These are phyloP conservation scores for Tenualosa thibaudeaui DNA, from an alignment of 2,797 vertebrate genomes.

Conservation along the genomic window DNA sequence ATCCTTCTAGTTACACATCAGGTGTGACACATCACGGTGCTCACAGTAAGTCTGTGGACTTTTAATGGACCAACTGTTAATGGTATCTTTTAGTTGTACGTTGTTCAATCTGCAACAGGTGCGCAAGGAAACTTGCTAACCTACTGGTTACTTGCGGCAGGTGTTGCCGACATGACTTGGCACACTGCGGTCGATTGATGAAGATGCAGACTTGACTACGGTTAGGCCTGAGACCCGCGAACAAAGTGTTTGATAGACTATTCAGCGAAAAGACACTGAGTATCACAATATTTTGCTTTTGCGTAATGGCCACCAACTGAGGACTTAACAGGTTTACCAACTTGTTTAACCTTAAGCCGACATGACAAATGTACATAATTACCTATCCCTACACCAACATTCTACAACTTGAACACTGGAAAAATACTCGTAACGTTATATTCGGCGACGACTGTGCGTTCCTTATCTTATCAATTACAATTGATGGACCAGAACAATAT, in stretches of 20 bases:
- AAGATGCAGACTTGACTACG: conserved; percentile 2
- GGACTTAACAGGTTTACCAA: not conserved
- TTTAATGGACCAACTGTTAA: not conserved
- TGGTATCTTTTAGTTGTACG: not conserved
- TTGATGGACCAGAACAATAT: not conserved
- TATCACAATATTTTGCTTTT: not conserved
- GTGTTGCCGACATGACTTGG: not conserved
- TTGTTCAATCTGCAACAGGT: not conserved
- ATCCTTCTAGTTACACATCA: not conserved
- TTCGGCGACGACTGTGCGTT: not conserved
- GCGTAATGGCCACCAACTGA: not conserved
- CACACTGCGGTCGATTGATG: conserved; percentile 10
- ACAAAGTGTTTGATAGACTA: not conserved
- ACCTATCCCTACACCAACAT: not conserved
- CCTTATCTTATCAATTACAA: not conserved
- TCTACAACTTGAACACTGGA: not conserved
- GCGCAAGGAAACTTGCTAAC: conserved; percentile 9
- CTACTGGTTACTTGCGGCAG: conserved; percentile 2
- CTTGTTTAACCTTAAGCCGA: not conserved
- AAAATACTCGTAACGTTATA: not conserved
- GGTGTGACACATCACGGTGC: not conserved
- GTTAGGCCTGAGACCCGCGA: not conserved
- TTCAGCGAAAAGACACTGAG: not conserved
- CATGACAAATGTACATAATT: not conserved
- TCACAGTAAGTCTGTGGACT: not conserved